Percentiles rank a stretch among this genome's conserved stretches.
phyloP scores from a whole-genome alignment of 2,113 vertebrate species.

The Catharus minimus region DNA sequence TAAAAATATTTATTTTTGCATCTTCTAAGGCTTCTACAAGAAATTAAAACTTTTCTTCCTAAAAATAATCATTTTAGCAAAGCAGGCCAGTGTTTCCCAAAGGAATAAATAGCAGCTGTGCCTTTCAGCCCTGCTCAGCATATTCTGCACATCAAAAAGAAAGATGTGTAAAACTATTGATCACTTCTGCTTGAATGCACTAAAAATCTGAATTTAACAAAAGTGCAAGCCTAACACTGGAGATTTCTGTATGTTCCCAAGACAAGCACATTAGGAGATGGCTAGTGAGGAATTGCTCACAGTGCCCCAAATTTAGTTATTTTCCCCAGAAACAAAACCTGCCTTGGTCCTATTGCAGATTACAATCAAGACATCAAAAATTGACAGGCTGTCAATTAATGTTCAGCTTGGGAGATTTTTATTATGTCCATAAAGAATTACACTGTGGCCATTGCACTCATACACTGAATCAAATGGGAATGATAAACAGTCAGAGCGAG shows the following conservation, averaged over 20 bases:
- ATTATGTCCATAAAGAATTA: not conserved
- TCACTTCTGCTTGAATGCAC: not conserved
- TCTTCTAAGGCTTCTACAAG: not conserved
- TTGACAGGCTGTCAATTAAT: not conserved
- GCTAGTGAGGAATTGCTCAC: not conserved
- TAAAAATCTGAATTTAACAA: not conserved
- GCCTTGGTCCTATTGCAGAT: not conserved
- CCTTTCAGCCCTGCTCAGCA: slow-evolving; percentile 14
- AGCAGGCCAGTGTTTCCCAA: not conserved
- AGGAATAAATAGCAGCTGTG: not conserved
- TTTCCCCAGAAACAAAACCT: not conserved
- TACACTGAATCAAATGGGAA: not conserved
- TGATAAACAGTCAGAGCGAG: not conserved
- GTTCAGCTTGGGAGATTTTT: not conserved
- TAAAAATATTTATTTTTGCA: not conserved
- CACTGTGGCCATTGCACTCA: not conserved
- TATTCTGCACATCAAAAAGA: slow-evolving; percentile 16
- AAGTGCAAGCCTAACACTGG: not conserved
- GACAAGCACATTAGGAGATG: rapidly evolving
- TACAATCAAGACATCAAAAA: not conserved
- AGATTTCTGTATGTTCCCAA: not conserved
- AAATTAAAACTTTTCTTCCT: not conserved
- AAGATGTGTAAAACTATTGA: slow-evolving; percentile 35
- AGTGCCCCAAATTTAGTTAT: not conserved
- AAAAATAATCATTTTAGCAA: not conserved